A percentile compares a stretch with the other conserved stretches of the same genome.
Evolutionary conservation across 1,140 invertebrate genomes (phyloP).

Genomic region (Drosophila oshimai): DNA sequence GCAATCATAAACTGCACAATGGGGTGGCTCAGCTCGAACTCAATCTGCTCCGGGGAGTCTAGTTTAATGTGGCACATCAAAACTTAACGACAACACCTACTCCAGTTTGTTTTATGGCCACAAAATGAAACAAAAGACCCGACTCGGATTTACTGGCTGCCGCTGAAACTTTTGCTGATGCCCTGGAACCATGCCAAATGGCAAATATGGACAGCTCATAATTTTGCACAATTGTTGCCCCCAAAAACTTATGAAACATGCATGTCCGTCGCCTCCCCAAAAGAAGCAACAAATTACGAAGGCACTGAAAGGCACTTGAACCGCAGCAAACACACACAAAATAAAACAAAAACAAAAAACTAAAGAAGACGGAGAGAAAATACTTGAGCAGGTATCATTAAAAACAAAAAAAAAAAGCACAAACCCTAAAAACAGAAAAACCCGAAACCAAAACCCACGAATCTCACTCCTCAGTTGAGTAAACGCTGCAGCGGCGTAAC

Average conservation of each 20-base stretch:
- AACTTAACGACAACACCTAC: constrained; percentile 78
- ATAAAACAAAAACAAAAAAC: background rate
- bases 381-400: constrained; percentile 61
- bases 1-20: constrained; percentile 62
- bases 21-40: constrained; percentile 26
- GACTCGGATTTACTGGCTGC: constrained; percentile 6
- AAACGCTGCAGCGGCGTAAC: constrained; percentile 65
- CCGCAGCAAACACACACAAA: constrained; percentile 9
- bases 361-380: constrained; percentile 7
- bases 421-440: constrained; percentile 38
- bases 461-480: constrained; percentile 16
- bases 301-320: constrained; percentile 42
- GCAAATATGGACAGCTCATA: constrained; percentile 70
- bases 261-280: constrained; percentile 22
- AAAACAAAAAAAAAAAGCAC: constrained; percentile 44
- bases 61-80: constrained; percentile 76
- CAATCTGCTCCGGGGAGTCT: constrained; percentile 23
- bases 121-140: constrained; percentile 40
- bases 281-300: constrained; percentile 57
- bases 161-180: background rate
- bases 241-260: constrained; percentile 60
- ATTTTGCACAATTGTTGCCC: constrained; percentile 68
- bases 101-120: constrained; percentile 64
- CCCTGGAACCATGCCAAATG: constrained; percentile 67
- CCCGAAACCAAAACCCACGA: constrained; percentile 50